A percentile compares a stretch with the other conserved stretches of the same genome.
phyloP scores from a whole-genome alignment of 2,888 invertebrate species.

The Athalia rosae region DNA sequence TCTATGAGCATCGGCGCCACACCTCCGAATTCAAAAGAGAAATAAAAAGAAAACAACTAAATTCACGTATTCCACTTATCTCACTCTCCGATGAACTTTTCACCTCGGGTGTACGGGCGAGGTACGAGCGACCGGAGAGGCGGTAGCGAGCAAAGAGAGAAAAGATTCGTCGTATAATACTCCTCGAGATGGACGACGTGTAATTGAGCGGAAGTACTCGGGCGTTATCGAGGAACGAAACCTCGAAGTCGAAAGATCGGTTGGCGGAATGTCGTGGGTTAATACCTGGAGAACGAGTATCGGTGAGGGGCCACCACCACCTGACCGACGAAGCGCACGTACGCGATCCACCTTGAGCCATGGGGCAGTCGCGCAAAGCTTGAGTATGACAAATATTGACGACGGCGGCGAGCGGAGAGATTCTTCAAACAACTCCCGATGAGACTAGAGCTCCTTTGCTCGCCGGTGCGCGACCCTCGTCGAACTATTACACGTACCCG shows the following conservation, averaged over 20 bases:
- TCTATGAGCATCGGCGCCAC: slow-evolving; percentile 17
- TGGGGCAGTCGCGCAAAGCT: slow-evolving; percentile 45
- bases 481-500: too few species aligned
- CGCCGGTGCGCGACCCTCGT: slow-evolving; percentile 18
- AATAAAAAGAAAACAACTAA: too few species aligned
- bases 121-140: slow-evolving; percentile 27
- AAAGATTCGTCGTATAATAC: not conserved
- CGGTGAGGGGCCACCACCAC: not conserved
- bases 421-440: slow-evolving; percentile 66
- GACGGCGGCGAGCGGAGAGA: slow-evolving; percentile 56
- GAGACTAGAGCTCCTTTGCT: slow-evolving; percentile 42
- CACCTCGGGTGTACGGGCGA: not conserved
- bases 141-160: not conserved
- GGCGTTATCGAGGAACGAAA: slow-evolving; percentile 17
- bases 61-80: not conserved
- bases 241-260: not conserved
- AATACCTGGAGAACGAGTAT: too few species aligned
- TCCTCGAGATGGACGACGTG: slow-evolving; percentile 22
- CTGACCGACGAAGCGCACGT: slow-evolving; percentile 18
- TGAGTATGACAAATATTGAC: slow-evolving; percentile 69
- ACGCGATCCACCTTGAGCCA: slow-evolving; percentile 35
- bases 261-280: too few species aligned
- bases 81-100: not conserved
- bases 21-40: not conserved
- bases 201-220: slow-evolving; percentile 33